These are phyloP conservation scores for Silurus aristotelis DNA, from an alignment of 2,797 vertebrate species.

Conservation along the genomic window DNA sequence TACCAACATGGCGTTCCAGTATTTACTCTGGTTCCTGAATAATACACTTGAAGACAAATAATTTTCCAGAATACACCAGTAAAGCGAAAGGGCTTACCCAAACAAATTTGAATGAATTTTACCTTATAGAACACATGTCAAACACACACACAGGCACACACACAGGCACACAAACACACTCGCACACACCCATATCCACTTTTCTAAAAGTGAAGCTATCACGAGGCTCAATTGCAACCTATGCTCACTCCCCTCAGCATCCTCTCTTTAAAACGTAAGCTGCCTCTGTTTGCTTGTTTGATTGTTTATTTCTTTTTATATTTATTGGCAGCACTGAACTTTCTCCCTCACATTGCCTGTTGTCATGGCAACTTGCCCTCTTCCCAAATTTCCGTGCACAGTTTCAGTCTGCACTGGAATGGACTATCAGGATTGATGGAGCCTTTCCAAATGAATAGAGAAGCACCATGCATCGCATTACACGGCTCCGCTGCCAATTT, in stretches of 20 bases:
- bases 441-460: constrained; percentile 46
- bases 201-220: constrained; percentile 16
- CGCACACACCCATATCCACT: constrained; percentile 50
- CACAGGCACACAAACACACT: constrained; percentile 35
- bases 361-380: constrained; percentile 76
- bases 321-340: constrained; percentile 46
- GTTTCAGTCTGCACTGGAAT: constrained; percentile 25
- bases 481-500: not conserved
- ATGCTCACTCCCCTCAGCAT: constrained; percentile 43
- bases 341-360: constrained; percentile 68
- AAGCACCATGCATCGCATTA: constrained; percentile 17
- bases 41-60: not conserved
- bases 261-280: constrained; percentile 48
- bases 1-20: no score
- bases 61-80: not conserved
- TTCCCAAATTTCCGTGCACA: constrained; percentile 40
- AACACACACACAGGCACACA: not conserved
- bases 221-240: constrained; percentile 29
- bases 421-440: constrained; percentile 49
- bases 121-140: not conserved
- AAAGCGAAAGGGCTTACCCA: not conserved
- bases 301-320: constrained; percentile 44
- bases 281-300: constrained; percentile 56
- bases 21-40: not conserved
- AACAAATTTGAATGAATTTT: not conserved